Conservation (phyloP, 2,888 invertebrate species). For the Tetragonula carbonaria region DNA sequence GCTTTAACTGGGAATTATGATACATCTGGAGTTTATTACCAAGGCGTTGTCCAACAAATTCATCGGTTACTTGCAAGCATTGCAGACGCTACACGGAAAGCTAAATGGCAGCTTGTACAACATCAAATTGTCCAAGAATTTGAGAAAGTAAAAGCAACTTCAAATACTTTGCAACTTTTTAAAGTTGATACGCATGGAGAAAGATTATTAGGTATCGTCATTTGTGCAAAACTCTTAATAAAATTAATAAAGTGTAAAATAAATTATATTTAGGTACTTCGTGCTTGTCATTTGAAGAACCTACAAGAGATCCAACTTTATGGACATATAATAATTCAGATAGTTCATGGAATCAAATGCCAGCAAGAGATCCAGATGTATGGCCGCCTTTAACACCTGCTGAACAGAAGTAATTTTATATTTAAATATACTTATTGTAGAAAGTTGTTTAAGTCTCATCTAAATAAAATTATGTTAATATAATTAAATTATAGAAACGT, state of each 20-base stretch:
- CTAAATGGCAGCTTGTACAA: conserved; percentile 96
- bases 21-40: conserved; percentile 96
- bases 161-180: conserved; percentile 90
- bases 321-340: conserved; percentile 88
- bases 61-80: conserved; percentile 92
- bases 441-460: neutral
- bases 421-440: neutral
- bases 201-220: conserved; percentile 80
- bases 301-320: conserved; percentile 91
- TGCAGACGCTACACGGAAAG: conserved; percentile 91
- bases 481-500: conserved; percentile 71
- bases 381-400: conserved; percentile 95
- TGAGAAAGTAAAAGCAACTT: conserved; percentile 94
- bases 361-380: conserved; percentile 90
- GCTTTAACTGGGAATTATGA: conserved; percentile 98
- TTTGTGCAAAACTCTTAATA: neutral
- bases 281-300: conserved; percentile 85
- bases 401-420: conserved; percentile 88
- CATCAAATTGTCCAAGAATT: conserved; percentile 95
- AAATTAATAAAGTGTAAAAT: conserved; percentile 9
- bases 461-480: neutral
- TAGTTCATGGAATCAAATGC: conserved; percentile 85
- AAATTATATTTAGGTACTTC: conserved; percentile 76
- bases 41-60: conserved; percentile 96
- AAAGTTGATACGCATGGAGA: conserved; percentile 88